phyloP scores from a whole-genome alignment of 2,113 vertebrate genomes.

The Tilapia sparmanii region DNA sequence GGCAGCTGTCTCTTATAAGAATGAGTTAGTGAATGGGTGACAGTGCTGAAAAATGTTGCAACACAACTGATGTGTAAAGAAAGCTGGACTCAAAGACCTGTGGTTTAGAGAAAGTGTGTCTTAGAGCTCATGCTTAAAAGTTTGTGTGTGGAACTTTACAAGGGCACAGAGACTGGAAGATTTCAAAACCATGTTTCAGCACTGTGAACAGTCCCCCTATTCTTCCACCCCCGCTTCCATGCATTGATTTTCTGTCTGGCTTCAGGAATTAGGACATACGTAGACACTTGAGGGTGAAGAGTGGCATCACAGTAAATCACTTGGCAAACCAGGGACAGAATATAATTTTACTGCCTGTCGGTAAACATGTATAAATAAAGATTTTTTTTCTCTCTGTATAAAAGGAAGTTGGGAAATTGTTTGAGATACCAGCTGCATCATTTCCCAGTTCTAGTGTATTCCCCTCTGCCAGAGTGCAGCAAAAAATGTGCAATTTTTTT shows the following conservation, averaged over 20 bases:
- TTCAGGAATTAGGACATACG: constrained; percentile 42
- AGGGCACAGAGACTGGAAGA: background rate
- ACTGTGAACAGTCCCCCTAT: background rate
- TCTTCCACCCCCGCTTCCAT: background rate
- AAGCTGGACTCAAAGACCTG: background rate
- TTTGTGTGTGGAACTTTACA: background rate
- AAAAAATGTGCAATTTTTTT: background rate
- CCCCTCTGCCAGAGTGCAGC: background rate
- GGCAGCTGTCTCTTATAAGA: background rate
- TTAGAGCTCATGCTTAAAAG: background rate
- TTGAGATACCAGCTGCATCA: background rate
- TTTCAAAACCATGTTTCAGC: background rate
- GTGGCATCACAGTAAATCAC: constrained; percentile 22
- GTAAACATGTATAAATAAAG: background rate
- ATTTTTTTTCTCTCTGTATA: background rate
- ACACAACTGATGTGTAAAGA: background rate
- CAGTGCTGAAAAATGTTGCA: background rate
- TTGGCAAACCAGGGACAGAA: background rate
- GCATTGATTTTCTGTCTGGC: constrained; percentile 59
- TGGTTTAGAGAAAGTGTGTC: background rate
- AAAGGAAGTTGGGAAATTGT: background rate
- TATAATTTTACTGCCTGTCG: background rate
- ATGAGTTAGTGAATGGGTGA: constrained; percentile 6
- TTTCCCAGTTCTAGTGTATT: background rate
- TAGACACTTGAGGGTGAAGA: constrained; percentile 22